Conservation (phyloP, 2,113 vertebrate species). For the Piaya cayana region DNA sequence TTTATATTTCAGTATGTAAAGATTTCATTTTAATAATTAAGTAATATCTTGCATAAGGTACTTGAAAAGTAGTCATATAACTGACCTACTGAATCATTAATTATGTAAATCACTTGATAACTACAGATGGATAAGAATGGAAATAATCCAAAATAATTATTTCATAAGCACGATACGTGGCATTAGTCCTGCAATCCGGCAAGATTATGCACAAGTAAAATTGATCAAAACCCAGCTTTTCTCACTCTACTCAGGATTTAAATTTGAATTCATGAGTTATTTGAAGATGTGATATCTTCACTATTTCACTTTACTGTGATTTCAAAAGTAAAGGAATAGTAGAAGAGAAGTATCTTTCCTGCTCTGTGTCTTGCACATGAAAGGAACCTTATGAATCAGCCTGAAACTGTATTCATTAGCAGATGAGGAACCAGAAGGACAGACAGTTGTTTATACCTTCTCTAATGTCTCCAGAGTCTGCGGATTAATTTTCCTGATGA, state of each 20-base stretch:
- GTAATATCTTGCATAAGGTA: slow-evolving; percentile 12
- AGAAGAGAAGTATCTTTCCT: background rate
- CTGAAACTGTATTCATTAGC: background rate
- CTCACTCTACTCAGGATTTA: background rate
- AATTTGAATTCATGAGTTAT: background rate
- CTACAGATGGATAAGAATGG: background rate
- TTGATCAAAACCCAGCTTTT: background rate
- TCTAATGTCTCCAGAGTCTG: slow-evolving; percentile 85
- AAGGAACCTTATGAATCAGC: background rate
- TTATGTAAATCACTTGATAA: slow-evolving; percentile 46
- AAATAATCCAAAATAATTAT: background rate
- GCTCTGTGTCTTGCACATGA: background rate
- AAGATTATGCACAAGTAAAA: background rate
- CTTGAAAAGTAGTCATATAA: slow-evolving; percentile 22
- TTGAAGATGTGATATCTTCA: background rate
- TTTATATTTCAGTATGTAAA: background rate
- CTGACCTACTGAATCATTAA: slow-evolving; percentile 4
- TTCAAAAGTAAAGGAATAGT: background rate
- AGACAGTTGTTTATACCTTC: slow-evolving; percentile 75
- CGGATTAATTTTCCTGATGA: slow-evolving; percentile 89
- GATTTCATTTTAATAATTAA: background rate
- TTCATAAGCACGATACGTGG: background rate
- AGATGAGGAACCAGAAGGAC: background rate
- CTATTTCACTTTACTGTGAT: background rate
- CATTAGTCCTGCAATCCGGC: background rate